Evolutionary conservation across 2,888 invertebrate genomes (phyloP).

Genomic region (Drosophila antonietae): DNA sequence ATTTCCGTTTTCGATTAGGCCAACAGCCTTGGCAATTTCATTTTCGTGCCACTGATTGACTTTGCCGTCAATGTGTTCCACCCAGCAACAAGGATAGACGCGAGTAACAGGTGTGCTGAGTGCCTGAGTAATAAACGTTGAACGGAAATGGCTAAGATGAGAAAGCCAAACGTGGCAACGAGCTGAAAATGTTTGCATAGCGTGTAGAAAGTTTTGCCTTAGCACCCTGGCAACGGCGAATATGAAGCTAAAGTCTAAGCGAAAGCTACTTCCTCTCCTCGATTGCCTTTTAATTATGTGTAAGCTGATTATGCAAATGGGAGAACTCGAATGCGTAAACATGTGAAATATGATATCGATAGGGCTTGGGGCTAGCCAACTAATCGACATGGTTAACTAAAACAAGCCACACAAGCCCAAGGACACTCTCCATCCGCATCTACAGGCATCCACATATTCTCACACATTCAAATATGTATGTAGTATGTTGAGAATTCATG

Average conservation of each 20-base stretch:
- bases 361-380: slow-evolving; percentile 6
- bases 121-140: slow-evolving; percentile 41
- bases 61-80: slow-evolving; percentile 28
- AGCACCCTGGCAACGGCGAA: slow-evolving; percentile 23
- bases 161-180: slow-evolving; percentile 20
- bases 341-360: slow-evolving; percentile 61
- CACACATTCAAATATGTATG: not conserved
- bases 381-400: slow-evolving; percentile 21
- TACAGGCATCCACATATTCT: slow-evolving; percentile 4
- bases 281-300: slow-evolving; percentile 72
- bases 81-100: slow-evolving; percentile 18
- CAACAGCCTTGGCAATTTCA: slow-evolving; percentile 41
- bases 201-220: slow-evolving; percentile 33
- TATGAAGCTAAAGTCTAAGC: slow-evolving; percentile 12
- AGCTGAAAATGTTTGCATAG: slow-evolving; percentile 47
- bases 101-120: slow-evolving; percentile 62
- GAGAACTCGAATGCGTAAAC: slow-evolving; percentile 30
- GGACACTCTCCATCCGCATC: not conserved
- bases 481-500: not conserved
- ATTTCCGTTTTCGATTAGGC: slow-evolving; percentile 66
- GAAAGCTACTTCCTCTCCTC: slow-evolving; percentile 22
- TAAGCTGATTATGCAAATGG: slow-evolving; percentile 74
- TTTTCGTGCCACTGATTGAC: slow-evolving; percentile 59
- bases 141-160: slow-evolving; percentile 29
- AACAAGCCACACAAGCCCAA: slow-evolving; percentile 2